Percentiles rank a stretch among this genome's conserved stretches.
Evolutionary conservation across 2,888 invertebrate genomes (phyloP).

Genomic region (Xanthia togata): DNA sequence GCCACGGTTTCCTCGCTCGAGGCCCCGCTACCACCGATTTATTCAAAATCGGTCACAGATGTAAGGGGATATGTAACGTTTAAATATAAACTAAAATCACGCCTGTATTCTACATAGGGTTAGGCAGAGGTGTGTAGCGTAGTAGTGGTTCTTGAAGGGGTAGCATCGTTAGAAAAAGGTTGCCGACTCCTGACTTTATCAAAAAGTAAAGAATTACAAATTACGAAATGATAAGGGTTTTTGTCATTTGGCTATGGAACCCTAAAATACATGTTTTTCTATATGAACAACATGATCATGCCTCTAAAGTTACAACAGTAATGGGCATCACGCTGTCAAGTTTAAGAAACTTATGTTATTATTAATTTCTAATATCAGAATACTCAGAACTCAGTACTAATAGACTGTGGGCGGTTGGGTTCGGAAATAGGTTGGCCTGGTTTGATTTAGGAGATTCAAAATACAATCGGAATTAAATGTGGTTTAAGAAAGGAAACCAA

Average conservation of each 20-base stretch:
- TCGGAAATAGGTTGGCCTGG: neutral
- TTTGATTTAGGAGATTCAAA: neutral
- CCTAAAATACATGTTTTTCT: neutral
- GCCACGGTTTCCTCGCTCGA: neutral
- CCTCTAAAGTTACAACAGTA: neutral
- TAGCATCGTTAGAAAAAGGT: neutral
- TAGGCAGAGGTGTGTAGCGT: too few relatives aligned
- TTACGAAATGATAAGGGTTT: neutral
- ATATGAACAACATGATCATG: neutral
- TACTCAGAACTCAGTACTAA: too few relatives aligned
- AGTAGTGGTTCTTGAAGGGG: neutral
- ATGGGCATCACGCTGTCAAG: neutral
- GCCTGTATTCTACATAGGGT: neutral
- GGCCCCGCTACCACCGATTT: slow-evolving; percentile 21
- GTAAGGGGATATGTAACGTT: slow-evolving; percentile 32
- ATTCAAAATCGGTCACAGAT: slow-evolving; percentile 10
- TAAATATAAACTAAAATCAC: too few relatives aligned
- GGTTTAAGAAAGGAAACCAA: neutral
- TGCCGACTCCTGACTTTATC: neutral
- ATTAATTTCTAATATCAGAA: neutral
- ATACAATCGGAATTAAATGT: neutral
- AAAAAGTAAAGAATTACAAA: neutral
- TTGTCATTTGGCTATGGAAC: neutral
- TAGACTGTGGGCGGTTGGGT: neutral
- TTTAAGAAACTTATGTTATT: neutral